Evolutionary conservation across 2,888 invertebrate species (phyloP).

Genomic region (Platerodrilus igneus): DNA sequence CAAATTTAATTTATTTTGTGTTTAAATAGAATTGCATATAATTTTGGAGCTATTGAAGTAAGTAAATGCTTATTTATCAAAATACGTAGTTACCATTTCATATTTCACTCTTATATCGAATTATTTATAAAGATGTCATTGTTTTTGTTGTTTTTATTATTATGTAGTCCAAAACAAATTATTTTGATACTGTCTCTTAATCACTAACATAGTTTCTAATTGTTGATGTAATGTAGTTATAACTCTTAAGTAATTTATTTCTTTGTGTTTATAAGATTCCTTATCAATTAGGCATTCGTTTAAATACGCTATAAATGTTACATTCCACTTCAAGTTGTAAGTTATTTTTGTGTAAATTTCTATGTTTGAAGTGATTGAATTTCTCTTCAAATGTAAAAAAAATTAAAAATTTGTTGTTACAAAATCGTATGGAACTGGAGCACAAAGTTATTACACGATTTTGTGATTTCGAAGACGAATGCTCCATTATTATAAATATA

Average conservation of each 20-base stretch:
- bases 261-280: slow-evolving; percentile 24
- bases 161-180: slow-evolving; percentile 33
- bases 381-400: slow-evolving; percentile 35
- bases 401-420: slow-evolving; percentile 35
- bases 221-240: slow-evolving; percentile 26
- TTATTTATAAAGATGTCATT: slow-evolving; percentile 24
- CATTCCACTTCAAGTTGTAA: slow-evolving; percentile 38
- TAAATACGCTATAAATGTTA: slow-evolving; percentile 33
- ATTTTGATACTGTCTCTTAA: slow-evolving; percentile 37
- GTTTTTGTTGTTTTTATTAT: slow-evolving; percentile 31
- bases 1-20: not conserved
- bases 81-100: slow-evolving; percentile 36
- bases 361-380: slow-evolving; percentile 13
- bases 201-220: slow-evolving; percentile 22
- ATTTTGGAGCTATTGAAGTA: not conserved
- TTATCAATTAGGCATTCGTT: slow-evolving; percentile 33
- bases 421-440: slow-evolving; percentile 38
- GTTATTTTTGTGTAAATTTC: slow-evolving; percentile 17
- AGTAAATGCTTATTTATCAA: slow-evolving; percentile 38
- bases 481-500: slow-evolving; percentile 45
- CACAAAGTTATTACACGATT: slow-evolving; percentile 40
- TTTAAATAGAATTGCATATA: not conserved
- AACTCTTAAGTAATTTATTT: slow-evolving; percentile 30
- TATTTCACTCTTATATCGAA: slow-evolving; percentile 17
- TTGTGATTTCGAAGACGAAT: slow-evolving; percentile 39